A percentile compares a stretch with the other conserved stretches of the same genome.
These are phyloP conservation scores for Heptranchias perlo DNA, from an alignment of 2,113 vertebrate genomes.

Conservation along the genomic window DNA sequence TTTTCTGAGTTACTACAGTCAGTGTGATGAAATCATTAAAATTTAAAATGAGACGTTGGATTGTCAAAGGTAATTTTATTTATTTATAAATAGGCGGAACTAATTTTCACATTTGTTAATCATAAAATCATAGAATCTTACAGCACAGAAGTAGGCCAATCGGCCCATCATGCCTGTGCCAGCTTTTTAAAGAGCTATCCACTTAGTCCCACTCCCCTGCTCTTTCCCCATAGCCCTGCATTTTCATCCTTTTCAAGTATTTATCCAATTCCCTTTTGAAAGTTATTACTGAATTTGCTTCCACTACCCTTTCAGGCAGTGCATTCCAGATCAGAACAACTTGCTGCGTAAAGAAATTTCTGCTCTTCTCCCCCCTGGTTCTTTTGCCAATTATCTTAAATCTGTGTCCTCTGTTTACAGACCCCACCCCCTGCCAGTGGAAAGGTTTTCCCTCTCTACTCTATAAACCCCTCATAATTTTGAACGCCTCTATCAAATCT, in stretches of 20 bases:
- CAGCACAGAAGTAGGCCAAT: not conserved
- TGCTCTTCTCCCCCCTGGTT: not conserved
- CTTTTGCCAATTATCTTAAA: not conserved
- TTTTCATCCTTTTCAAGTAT: not conserved
- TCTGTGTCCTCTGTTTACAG: not conserved
- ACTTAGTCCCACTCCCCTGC: not conserved
- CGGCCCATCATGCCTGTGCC: not conserved
- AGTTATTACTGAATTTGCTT: not conserved
- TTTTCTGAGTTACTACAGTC: not conserved
- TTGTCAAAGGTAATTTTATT: not conserved
- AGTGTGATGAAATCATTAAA: not conserved
- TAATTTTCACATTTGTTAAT: not conserved
- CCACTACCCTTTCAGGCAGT: not conserved
- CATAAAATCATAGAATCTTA: not conserved
- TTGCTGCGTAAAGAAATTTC: no score
- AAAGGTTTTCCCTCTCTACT: not conserved
- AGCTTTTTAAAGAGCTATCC: not conserved
- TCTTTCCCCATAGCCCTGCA: not conserved
- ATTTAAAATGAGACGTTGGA: not conserved
- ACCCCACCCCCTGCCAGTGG: no score
- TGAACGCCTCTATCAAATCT: not conserved
- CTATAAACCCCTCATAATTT: not conserved
- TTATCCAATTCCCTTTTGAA: not conserved
- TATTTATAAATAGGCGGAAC: not conserved
- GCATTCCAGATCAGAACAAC: not conserved